These are phyloP conservation scores for Hepsetus odoe DNA, from an alignment of 2,113 vertebrate species.

Conservation along the genomic window DNA sequence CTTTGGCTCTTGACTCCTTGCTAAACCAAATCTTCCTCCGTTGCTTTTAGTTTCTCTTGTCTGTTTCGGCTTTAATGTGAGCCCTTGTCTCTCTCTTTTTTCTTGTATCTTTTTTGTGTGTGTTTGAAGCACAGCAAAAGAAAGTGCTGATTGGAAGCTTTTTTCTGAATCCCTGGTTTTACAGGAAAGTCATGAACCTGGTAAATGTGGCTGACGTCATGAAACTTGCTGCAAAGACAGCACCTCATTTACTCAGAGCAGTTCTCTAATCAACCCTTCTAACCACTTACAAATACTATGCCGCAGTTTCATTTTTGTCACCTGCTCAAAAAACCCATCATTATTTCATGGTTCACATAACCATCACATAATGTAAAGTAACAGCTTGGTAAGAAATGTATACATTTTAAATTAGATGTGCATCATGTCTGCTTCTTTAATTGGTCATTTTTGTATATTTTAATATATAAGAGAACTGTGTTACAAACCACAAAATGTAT, in stretches of 20 bases:
- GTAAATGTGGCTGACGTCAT: slow-evolving; percentile 13
- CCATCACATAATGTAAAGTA: not conserved
- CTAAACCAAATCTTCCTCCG: not conserved
- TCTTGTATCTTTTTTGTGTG: not conserved
- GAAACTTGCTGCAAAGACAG: slow-evolving; percentile 1
- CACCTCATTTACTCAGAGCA: slow-evolving; percentile 27
- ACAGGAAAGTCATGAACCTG: slow-evolving; percentile 13
- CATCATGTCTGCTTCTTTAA: too few relatives aligned
- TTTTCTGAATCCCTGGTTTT: slow-evolving; percentile 23
- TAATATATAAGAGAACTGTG: too few relatives aligned
- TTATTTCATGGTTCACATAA: not conserved
- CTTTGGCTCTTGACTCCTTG: slow-evolving; percentile 14
- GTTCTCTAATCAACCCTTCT: slow-evolving; percentile 5
- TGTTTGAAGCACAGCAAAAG: not conserved
- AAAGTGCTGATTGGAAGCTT: slow-evolving; percentile 17
- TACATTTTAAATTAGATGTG: too few relatives aligned
- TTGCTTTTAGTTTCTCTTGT: slow-evolving; percentile 1
- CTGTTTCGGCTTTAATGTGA: slow-evolving; percentile 24
- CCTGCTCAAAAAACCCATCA: not conserved
- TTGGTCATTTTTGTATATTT: too few relatives aligned
- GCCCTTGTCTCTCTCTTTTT: not conserved
- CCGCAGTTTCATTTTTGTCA: slow-evolving; percentile 3
- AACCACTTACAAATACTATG: not conserved
- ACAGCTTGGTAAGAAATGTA: too few relatives aligned
- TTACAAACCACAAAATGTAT: too few relatives aligned